Base-by-base conservation (phyloP, 2,888 invertebrate species). In the Hemaris fuciformis region DNA sequence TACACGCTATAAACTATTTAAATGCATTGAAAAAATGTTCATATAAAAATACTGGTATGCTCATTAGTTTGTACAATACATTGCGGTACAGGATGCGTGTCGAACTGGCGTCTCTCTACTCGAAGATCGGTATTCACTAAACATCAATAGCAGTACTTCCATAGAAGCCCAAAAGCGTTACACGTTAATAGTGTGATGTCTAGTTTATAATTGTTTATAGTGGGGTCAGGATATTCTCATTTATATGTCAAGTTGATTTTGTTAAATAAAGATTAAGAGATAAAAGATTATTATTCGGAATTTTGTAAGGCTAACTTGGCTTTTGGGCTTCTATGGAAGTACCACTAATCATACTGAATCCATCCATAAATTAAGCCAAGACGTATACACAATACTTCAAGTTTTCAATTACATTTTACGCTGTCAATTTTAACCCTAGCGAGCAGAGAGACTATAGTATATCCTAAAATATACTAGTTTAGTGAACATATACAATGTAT, bases 11-110 rank as follows among this genome's bases (percentile, higher is more conserved):
- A 64, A 64, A 66, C 65, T 77, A 80, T 64, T n/a, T 77, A 86
- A 85, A 87, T 84, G 84, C 84, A 72, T 77, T 72, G 79, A 78
- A 80, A n/a, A 81, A 59, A 61, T 61, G 62, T 74, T 70, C 68
- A 74, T 85, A 84, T 71, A 83, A 85, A 86, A 86, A 88, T 87
- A 86, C 83, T 85, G 84, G 77, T 81, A 77, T 75, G 72, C 67
- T 63, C 58, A 27, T 70, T 58, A 56, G 53, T 75, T 81, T 79
- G 79, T 75, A 77, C 77, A 78, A 71, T 62, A 66, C 67, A 68
- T 58, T 64, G 31, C 53, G 27, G 15, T 27, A 31, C 27, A 31
- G 53, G 53, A 10, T 31, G 53, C 27, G 15, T 27, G 60, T 67
- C 68, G 70, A 69, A 71, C 64, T 70, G 69, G 65, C 64, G 66